Evolutionary conservation across 2,113 vertebrate genomes (phyloP), one percentile per base, ranked within the genome.

Genomic region (Macaca nemestrina): DNA sequence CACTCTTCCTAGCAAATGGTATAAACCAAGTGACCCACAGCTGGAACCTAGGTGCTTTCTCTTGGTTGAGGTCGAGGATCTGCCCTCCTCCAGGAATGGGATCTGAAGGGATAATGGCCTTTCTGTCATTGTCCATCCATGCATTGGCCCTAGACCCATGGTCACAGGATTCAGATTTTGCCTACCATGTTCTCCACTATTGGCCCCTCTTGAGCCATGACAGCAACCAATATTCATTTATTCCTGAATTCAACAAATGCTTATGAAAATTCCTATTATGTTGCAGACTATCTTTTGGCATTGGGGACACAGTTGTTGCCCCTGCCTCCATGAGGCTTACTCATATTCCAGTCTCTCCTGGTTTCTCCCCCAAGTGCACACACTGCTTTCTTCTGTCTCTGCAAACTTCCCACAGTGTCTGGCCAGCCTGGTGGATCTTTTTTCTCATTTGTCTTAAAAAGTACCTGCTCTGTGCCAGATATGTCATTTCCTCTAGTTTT

Each of bases 401-500:
- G 12, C 22, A 20, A 0, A 16, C 27, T 61, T 32, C 55, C 32
- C 48, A 8, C 38, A 1, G 40, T 38, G 38, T 57, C 64, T 0
- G 0, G 25, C 22, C 27, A 64, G 30, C 5, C 40, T 61, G 67
- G 40, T 12, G 35, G 12, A 17, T 40, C 23, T 81, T 50, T 4
- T 10, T 40, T 81, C 20, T 68, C 27, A 1, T 8, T 17, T 86
- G 43, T 68, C 18, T 90, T 88, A n/a, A 18, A 67, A 86, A 50
- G 8, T 4, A 32, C 13, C 30, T 38, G 23, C 25, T n/a, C 2
- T 40, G 35, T 73, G 30, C 45, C 45, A 64, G 20, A 32, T 32
- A 59, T 25, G 35, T 80, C 38, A 13, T n/a, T 38, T 86, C 78
- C 81, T 95, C 83, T 22, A 22, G 59, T 59, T 87, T 50, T 75